Evolutionary conservation across 1,140 invertebrate species (phyloP), one percentile per base, ranked within the genome.

Genomic region (Brachionus angularis): DNA sequence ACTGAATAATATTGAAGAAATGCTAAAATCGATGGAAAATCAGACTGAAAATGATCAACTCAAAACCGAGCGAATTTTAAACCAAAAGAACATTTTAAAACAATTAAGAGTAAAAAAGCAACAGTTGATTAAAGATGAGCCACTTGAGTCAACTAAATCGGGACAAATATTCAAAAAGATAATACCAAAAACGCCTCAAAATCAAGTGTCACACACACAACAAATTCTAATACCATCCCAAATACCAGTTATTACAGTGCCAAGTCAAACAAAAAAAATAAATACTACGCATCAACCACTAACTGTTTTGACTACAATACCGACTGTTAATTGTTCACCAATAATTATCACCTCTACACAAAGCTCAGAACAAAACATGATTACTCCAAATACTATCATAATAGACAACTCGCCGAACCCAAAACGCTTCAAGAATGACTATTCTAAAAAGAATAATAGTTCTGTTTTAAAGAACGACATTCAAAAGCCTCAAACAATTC

Each of bases 1-100:
- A 16, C 36, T 67, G 23, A 46, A 67, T 21, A 67, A 67, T 31
- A 67, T 67, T 50, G 62, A 67, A 36, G 31, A 8, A 16, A 67
- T 67, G 62, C 31, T 67, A 14, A 67, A 67, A 21, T 50, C 42
- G 10, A 10, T 67, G 18, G 29, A 67, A 50, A 46, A 47, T 42
- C 53, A 36, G 12, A 23, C 36, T 25, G 33, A 58, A 39, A 4
- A 23, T 10, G 53, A 58, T 18, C 36, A 58, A 29, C 34, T n/a
- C n/a, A n/a, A 58, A 23, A 58, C n/a, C 18, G 25, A 14, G 2
- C 34, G 36, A 36, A 58, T 58, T 29, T 34, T 39, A 58, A 36
- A 10, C 10, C 53, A 58, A 58, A 58, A 58, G 39, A 58, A 58
- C 14, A 16, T 58, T 39, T 39, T 58, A 3, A 58, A 58, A 39